Percentiles rank a stretch among this genome's conserved stretches.
These are phyloP conservation scores for Gorilla gorilla DNA, from an alignment of 2,113 vertebrate species.

Conservation along the genomic window DNA sequence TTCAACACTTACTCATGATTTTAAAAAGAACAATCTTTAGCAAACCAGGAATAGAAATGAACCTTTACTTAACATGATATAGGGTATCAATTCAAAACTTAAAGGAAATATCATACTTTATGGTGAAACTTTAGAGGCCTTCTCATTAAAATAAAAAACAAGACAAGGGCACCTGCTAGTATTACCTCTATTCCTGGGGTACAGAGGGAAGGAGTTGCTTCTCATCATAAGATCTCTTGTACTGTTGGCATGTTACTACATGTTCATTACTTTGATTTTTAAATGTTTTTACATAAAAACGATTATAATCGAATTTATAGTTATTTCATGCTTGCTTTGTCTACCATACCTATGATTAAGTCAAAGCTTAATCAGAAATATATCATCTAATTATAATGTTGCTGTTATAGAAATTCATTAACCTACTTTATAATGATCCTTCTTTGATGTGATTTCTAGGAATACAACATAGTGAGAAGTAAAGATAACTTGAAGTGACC, in stretches of 20 bases:
- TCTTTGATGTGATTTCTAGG: slow-evolving; percentile 39
- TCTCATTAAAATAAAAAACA: neutral
- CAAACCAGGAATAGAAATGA: neutral
- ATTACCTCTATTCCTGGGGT: neutral
- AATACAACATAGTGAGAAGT: slow-evolving; percentile 1
- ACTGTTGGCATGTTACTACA: neutral
- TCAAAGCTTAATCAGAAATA: neutral
- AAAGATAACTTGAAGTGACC: neutral
- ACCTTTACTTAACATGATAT: neutral
- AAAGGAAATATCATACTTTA: slow-evolving; percentile 13
- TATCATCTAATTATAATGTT: slow-evolving; percentile 5
- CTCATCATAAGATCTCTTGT: neutral
- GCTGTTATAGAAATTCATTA: neutral
- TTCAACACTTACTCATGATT: neutral
- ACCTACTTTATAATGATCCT: slow-evolving; percentile 7
- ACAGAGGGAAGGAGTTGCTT: neutral
- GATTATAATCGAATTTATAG: neutral
- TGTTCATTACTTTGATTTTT: neutral
- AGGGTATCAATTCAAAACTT: neutral
- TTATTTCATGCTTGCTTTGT: neutral
- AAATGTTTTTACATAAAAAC: neutral
- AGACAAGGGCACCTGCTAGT: neutral
- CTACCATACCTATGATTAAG: neutral
- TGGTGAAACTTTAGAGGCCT: neutral
- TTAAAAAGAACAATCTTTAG: neutral